Percentiles rank a stretch among this genome's conserved stretches.
phyloP scores from a whole-genome alignment of 2,113 vertebrate genomes.

The Phycodurus eques region DNA sequence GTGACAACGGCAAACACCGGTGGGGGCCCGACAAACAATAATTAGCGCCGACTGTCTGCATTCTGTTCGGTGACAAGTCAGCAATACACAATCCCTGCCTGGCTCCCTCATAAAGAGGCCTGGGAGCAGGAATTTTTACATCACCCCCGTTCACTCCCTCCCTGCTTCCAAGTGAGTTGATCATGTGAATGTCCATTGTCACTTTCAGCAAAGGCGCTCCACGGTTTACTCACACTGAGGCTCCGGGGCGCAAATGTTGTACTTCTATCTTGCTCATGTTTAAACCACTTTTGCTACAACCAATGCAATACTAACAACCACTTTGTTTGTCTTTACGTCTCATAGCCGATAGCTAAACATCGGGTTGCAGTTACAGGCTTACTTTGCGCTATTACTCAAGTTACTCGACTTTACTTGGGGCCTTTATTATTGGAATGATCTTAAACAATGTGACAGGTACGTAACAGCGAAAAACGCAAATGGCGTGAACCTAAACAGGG shows the following conservation, averaged over 20 bases:
- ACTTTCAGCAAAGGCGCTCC: constrained; percentile 16
- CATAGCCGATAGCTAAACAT: no score
- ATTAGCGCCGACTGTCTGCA: constrained; percentile 58
- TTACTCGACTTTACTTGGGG: no score
- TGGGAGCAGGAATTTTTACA: constrained; percentile 56
- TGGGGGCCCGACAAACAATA: constrained; percentile 46
- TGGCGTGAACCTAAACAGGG: no score
- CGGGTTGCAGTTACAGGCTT: no score
- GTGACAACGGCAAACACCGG: constrained; percentile 32
- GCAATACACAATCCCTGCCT: constrained; percentile 69
- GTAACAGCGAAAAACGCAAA: no score
- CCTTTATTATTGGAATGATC: no score
- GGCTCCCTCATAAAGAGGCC: constrained; percentile 59
- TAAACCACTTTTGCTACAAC: background rate
- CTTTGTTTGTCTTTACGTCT: no score
- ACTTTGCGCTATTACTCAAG: no score
- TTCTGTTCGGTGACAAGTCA: constrained; percentile 66
- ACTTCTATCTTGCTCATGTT: background rate
- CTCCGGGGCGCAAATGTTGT: background rate
- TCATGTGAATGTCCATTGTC: constrained; percentile 47
- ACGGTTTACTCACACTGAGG: constrained; percentile 23
- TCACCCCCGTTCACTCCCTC: constrained; percentile 16
- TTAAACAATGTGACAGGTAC: no score
- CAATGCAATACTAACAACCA: background rate
- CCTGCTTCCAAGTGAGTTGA: constrained; percentile 35